A percentile compares a stretch with the other conserved stretches of the same genome.
phyloP scores from a whole-genome alignment of 2,797 vertebrate genomes.

The Alfaro cultratus region DNA sequence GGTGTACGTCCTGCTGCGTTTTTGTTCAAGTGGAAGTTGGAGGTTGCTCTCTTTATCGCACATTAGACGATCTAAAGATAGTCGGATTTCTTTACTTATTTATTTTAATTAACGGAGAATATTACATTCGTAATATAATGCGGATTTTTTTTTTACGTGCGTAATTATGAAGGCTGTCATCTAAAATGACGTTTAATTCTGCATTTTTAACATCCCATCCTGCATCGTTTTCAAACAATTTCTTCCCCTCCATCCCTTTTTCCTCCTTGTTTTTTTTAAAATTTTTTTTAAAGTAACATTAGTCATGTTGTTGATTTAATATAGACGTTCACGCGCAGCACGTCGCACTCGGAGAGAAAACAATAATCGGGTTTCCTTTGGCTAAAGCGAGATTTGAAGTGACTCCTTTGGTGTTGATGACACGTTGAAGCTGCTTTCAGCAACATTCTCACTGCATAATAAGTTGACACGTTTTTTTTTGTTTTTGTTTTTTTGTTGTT shows the following conservation, averaged over 20 bases:
- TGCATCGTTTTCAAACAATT: background rate
- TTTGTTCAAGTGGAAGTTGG: constrained; percentile 5
- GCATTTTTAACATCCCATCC: background rate
- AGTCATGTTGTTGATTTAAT: background rate
- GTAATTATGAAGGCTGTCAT: background rate
- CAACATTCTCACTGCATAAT: constrained; percentile 11
- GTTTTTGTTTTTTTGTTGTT: fast-evolving
- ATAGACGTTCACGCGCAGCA: background rate
- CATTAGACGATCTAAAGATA: background rate
- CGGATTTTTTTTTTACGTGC: background rate
- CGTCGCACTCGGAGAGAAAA: background rate
- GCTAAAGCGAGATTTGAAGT: background rate
- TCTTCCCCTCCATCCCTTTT: background rate
- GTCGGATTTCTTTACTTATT: background rate
- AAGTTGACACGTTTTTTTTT: constrained; percentile 10
- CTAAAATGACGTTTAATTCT: background rate
- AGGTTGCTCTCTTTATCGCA: background rate
- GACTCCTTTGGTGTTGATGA: background rate
- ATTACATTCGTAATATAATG: background rate
- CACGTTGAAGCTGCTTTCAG: background rate
- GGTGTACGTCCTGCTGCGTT: background rate
- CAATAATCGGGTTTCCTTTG: background rate
- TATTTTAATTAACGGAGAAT: background rate
- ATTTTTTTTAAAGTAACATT: background rate
- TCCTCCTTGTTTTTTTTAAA: background rate